Evolutionary conservation across 1,140 invertebrate species (phyloP).

Genomic region (Danaus plexippus): DNA sequence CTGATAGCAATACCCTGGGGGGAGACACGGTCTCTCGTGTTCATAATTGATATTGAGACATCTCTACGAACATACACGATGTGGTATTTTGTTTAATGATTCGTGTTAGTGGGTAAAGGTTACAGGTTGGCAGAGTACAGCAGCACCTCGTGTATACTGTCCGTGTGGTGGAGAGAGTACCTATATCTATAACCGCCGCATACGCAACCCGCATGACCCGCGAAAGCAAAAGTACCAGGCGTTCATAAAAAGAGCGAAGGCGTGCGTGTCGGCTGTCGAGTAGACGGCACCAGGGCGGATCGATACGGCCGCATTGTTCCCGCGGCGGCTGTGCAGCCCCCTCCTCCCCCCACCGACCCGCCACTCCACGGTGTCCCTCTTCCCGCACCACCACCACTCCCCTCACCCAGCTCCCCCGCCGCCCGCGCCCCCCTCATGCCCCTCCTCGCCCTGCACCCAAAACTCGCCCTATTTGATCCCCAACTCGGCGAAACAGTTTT

Average conservation of each 20-base stretch:
- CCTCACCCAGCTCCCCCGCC: too few relatives aligned
- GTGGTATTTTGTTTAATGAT: too few relatives aligned
- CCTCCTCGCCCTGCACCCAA: slow-evolving; percentile 26
- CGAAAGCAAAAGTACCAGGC: slow-evolving; percentile 62
- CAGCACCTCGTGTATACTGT: too few relatives aligned
- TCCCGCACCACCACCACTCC: slow-evolving; percentile 24
- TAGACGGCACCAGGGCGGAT: slow-evolving; percentile 55
- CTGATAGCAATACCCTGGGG: slow-evolving; percentile 20
- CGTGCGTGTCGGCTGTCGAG: slow-evolving; percentile 38
- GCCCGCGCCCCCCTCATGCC: slow-evolving; percentile 7
- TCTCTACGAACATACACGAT: slow-evolving; percentile 11
- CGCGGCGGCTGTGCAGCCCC: slow-evolving; percentile 17
- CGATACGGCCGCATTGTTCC: slow-evolving; percentile 67
- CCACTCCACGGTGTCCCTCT: slow-evolving; percentile 52
- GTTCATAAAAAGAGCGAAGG: slow-evolving; percentile 43
- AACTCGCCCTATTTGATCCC: slow-evolving; percentile 57
- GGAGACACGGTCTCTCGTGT: slow-evolving; percentile 20
- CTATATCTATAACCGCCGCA: slow-evolving; percentile 2
- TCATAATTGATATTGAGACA: slow-evolving; percentile 35
- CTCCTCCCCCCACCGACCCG: slow-evolving; percentile 32
- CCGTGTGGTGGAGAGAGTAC: too few relatives aligned
- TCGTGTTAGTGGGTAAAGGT: too few relatives aligned
- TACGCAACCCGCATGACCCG: slow-evolving; percentile 12
- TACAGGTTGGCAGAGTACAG: too few relatives aligned
- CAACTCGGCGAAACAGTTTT: slow-evolving; percentile 54